Base-by-base conservation (phyloP, 2,888 invertebrate genomes). In the Molanna angustata region DNA sequence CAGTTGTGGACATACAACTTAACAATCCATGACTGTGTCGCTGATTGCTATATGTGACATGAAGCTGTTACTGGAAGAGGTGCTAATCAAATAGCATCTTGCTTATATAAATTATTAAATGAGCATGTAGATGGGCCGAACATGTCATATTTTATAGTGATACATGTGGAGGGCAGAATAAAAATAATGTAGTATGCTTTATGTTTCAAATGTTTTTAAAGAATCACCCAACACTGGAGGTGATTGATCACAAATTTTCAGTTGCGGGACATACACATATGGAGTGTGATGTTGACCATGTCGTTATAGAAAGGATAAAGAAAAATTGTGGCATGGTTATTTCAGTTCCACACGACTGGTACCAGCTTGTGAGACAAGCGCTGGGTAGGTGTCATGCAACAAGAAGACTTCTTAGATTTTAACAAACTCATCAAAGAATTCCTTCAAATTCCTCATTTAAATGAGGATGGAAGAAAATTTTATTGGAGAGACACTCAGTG, bases 1-100 rank as follows among this genome's bases (percentile, higher is more conserved):
- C 57, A 62, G 43, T 52, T 65, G 17, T 64, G 62, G 62, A 64
- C 63, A 4, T 66, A 51, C 48, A 64, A 64, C 49, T 54, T 64
- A 4, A 65, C 64, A 4, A 57, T 66, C 6, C 59, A 62, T 41
- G 53, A 60, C 52, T 58, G 57, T 31, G 46, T 44, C 33, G 52
- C 56, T 46, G 35, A 52, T 20, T 62, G 63, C 48, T 63, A 55
- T 37, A 64, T 64, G 64, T 66, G 65, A 61, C 59, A 64, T 49
- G 63, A 65, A 54, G 58, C 54, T 11, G 52, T 59, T n/a, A 59
- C 60, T 33, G 58, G 52, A 21, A 51, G 63, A 53, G 63, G 63
- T 11, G 61, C 59, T 19, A 63, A 64, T 40, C 56, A 66, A 52
- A 63, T 64, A 31, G 61, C 58, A n/a, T 62, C 59, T 21, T 62